Evolutionary conservation across 1,140 invertebrate genomes (phyloP), one percentile per base, ranked within the genome.

Genomic region (Scaptomyza montana): DNA sequence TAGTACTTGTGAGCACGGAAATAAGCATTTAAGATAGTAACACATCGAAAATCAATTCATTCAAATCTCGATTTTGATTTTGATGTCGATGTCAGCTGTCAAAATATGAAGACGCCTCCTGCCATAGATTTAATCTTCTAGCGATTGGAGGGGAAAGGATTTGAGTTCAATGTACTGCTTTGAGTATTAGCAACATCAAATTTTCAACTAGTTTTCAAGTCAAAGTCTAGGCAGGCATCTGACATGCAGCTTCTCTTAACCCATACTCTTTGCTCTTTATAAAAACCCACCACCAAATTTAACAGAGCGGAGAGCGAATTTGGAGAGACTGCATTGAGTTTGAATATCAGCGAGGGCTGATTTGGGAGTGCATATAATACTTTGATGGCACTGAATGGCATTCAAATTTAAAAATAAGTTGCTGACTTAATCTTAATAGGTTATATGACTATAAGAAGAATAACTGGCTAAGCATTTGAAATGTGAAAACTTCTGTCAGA

Each of bases 21-120:
- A 70, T 87, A 71, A 55, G 57, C 81, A 87, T 67, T 78, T 53
- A 70, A 78, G 71, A 87, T 67, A n/a, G 64, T 36, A 49, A 36
- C 8, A 36, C 33, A 30, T 30, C 46, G 13, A 3, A 3, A 39
- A 16, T 56, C 41, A 66, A 49, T 53, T 77, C 64, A 56, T 80
- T 50, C 63, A 76, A 78, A 74, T 81, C 81, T 87, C 60, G 45
- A 16, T 43, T 46, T 30, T 33, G 45, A 16, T 43, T 46, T 30
- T 33, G 30, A 33, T 33, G 30, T 5, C 30, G 63, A 36, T 61
- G 63, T 45, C 81, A 87, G 81, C 82, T 86, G 81, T 87, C 81
- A 86, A 75, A 86, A 86, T 87, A 86, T 63, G 75, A 70, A 67
- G 78, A 82, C 81, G 86, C 81, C 81, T 80, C 54, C 78, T 43